Conservation (phyloP, 2,113 vertebrate genomes). For the Tretioscincus oriximinensis region DNA sequence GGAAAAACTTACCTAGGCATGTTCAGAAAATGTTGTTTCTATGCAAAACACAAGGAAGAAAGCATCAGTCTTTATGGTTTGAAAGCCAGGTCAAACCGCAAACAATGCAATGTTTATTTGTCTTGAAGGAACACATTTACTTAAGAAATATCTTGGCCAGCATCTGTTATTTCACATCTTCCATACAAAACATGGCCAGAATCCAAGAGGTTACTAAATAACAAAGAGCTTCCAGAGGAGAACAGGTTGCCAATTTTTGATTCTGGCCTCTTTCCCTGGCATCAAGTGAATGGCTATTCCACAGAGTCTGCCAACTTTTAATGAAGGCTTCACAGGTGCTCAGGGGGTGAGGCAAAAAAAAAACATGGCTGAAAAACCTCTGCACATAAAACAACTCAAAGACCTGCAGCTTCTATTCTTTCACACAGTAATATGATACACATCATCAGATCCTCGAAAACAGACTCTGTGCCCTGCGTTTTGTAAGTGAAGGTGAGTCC, state of each 20-base stretch:
- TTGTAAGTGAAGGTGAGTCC: no score
- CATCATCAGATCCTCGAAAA: not conserved
- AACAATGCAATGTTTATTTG: not conserved
- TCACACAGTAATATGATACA: not conserved
- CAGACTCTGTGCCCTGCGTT: no score
- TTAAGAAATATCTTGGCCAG: not conserved
- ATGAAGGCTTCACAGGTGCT: not conserved
- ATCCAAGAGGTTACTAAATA: not conserved
- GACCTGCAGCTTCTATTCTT: not conserved
- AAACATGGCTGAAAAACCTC: not conserved
- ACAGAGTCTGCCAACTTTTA: not conserved
- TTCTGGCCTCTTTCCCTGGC: not conserved
- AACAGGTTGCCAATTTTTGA: not conserved
- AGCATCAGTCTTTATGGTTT: slow-evolving; percentile 28
- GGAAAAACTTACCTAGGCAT: slow-evolving; percentile 62
- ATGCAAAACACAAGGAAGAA: slow-evolving; percentile 56
- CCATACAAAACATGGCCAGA: slow-evolving; percentile 3
- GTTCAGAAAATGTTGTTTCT: slow-evolving; percentile 56
- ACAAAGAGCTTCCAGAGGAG: not conserved
- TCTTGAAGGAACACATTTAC: not conserved
- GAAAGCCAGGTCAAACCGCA: not conserved
- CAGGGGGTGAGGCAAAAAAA: not conserved
- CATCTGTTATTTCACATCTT: slow-evolving; percentile 28
- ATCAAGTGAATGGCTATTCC: not conserved
- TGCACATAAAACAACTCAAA: not conserved